Percentiles rank a stretch among this genome's conserved stretches.
These are phyloP conservation scores for Coreoperca whiteheadi DNA, from an alignment of 2,113 vertebrate genomes.

Conservation along the genomic window DNA sequence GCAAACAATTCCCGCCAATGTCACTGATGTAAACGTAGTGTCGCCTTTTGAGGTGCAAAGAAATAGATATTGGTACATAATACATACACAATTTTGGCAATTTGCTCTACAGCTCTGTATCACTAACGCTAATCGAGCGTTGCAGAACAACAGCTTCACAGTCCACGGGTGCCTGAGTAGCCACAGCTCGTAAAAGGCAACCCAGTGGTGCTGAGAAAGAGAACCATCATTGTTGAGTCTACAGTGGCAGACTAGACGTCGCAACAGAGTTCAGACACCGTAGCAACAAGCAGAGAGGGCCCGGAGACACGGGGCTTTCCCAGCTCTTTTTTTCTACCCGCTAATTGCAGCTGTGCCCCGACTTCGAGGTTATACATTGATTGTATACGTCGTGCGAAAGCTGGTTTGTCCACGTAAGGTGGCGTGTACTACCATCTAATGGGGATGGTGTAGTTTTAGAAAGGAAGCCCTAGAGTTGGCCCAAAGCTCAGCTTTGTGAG, in stretches of 20 bases:
- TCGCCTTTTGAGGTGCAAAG: slow-evolving; percentile 14
- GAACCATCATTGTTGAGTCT: slow-evolving; percentile 1
- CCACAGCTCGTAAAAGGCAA: not conserved
- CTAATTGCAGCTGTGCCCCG: not conserved
- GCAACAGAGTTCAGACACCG: slow-evolving; percentile 1
- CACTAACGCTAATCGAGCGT: slow-evolving; percentile 7
- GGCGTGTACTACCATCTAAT: not conserved
- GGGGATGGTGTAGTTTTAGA: not conserved
- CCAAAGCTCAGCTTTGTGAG: slow-evolving; percentile 10
- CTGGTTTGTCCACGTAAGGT: not conserved
- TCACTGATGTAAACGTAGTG: not conserved
- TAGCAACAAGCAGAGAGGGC: slow-evolving; percentile 16
- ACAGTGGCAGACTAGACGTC: not conserved
- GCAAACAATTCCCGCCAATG: not conserved
- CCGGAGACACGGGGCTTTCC: not conserved
- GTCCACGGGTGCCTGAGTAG: slow-evolving; percentile 9
- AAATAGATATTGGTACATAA: not conserved
- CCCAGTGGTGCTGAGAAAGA: not conserved
- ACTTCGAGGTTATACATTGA: not conserved
- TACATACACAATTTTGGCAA: not conserved
- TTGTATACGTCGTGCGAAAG: not conserved
- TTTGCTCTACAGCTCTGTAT: slow-evolving; percentile 9
- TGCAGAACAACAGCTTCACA: not conserved
- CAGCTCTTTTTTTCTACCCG: not conserved
- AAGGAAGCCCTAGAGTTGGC: not conserved